Conservation (phyloP, 64 coral and sea anemone genomes). For the Orbicella faveolata region DNA sequence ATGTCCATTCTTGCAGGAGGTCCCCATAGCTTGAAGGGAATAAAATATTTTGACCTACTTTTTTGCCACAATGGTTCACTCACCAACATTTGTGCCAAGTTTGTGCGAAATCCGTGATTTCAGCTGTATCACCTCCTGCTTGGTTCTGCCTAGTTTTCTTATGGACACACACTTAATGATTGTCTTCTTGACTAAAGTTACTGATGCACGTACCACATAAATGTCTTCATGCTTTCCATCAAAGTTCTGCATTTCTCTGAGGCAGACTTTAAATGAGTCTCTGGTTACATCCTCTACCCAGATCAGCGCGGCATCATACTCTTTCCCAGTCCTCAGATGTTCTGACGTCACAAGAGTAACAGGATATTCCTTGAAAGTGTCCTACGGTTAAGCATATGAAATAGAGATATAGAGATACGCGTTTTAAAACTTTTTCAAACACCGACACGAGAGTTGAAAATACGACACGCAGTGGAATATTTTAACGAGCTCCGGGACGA, state of each 20-base stretch:
- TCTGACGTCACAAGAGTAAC: constrained; percentile 34
- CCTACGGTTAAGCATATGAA: not conserved
- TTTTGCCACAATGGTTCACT: no score
- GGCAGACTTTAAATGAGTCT: constrained; percentile 42
- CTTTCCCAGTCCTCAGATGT: constrained; percentile 14
- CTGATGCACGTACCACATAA: constrained; percentile 41
- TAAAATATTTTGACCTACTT: no score
- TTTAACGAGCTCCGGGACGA: no score
- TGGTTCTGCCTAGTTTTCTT: no score
- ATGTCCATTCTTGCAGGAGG: no score
- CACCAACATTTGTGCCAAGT: no score
- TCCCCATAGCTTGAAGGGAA: not conserved
- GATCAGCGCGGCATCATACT: constrained; percentile 37
- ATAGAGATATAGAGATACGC: not conserved
- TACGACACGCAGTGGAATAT: no score
- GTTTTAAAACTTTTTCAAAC: not conserved
- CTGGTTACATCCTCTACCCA: constrained; percentile 42
- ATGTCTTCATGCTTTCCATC: constrained; percentile 51
- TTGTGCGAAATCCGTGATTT: no score
- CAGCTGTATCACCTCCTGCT: no score
- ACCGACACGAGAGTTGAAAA: no score
- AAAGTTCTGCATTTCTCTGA: constrained; percentile 59
- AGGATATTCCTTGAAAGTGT: constrained; percentile 18
- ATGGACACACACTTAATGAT: not conserved
- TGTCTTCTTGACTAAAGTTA: not conserved